A percentile compares a stretch with the other conserved stretches of the same genome.
Conservation (phyloP, 1,140 invertebrate species). For the Calephelis nemesis region DNA sequence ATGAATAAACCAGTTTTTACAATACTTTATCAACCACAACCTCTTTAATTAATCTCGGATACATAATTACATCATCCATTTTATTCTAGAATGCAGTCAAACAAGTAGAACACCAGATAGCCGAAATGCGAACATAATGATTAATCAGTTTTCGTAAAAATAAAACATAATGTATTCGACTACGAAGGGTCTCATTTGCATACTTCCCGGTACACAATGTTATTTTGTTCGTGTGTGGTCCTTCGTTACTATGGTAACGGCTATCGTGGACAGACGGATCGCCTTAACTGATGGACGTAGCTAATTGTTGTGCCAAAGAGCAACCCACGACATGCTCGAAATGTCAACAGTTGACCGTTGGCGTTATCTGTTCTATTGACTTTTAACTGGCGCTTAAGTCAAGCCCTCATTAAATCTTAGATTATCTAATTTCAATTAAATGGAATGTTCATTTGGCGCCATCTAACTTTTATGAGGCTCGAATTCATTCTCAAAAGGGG, state of each 20-base stretch:
- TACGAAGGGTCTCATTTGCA: conserved; percentile 57
- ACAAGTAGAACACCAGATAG: background rate
- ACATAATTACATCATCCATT: background rate
- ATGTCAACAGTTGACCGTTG: conserved; percentile 48
- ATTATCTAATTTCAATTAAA: conserved; percentile 19
- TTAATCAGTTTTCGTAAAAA: conserved; percentile 13
- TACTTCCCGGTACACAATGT: conserved; percentile 44
- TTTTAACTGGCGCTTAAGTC: conserved; percentile 23
- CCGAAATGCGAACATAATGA: background rate
- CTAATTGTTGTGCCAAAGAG: conserved; percentile 65
- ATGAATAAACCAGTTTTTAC: too few relatives aligned
- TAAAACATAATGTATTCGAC: conserved; percentile 18
- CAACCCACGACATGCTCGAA: conserved; percentile 48
- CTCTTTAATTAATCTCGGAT: background rate
- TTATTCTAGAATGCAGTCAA: background rate
- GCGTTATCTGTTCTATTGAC: conserved; percentile 32
- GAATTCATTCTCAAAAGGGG: too few relatives aligned
- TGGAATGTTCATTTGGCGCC: background rate
- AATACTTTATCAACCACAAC: too few relatives aligned
- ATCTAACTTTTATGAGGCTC: too few relatives aligned
- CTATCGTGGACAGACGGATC: conserved; percentile 51
- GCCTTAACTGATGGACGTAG: conserved; percentile 65
- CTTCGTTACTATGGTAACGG: conserved; percentile 62
- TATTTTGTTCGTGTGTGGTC: conserved; percentile 68
- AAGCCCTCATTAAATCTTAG: conserved; percentile 25